A percentile compares a stretch with the other conserved stretches of the same genome.
Conservation (phyloP, 2,113 vertebrate genomes). For the Salvator merianae region DNA sequence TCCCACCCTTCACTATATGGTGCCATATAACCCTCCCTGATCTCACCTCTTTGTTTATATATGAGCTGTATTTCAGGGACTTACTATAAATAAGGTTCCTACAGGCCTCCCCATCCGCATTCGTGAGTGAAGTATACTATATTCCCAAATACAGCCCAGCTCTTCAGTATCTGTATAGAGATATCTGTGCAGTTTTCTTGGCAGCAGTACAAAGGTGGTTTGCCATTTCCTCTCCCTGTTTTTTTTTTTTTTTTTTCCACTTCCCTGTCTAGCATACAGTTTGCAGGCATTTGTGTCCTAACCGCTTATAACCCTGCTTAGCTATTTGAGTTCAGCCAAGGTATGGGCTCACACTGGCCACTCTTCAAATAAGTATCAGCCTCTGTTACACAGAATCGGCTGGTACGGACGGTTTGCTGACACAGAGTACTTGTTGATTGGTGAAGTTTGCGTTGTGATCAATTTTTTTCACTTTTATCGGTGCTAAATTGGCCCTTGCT, state of each 20-base stretch:
- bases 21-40: background rate
- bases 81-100: background rate
- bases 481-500: background rate
- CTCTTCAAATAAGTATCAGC: background rate
- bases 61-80: background rate
- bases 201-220: too few species aligned
- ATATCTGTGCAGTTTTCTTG: too few species aligned
- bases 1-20: too few species aligned
- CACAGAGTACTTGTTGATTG: background rate
- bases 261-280: too few species aligned
- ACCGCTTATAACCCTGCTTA: too few species aligned
- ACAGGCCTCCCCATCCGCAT: background rate
- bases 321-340: too few species aligned
- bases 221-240: too few species aligned
- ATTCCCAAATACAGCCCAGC: too few species aligned
- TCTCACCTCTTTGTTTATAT: background rate
- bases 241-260: too few species aligned
- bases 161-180: too few species aligned
- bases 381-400: background rate
- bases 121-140: background rate
- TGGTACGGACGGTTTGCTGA: background rate
- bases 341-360: background rate
- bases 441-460: background rate
- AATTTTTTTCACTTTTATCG: background rate
- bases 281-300: too few species aligned